A percentile compares a stretch with the other conserved stretches of the same genome.
phyloP scores from a whole-genome alignment of 2,797 vertebrate species.

The Bovichtus diacanthus region DNA sequence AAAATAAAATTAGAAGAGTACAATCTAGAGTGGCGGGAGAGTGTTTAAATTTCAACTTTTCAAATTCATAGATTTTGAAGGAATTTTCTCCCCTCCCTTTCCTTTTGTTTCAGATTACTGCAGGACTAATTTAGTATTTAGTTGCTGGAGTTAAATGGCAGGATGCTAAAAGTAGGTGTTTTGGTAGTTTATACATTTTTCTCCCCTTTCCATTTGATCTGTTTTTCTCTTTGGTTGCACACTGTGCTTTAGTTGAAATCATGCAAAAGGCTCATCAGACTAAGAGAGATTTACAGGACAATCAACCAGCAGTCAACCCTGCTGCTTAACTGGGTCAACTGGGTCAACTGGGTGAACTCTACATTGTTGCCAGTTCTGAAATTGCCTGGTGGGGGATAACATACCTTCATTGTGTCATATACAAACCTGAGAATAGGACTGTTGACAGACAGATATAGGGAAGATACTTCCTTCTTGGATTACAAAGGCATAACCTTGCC shows the following conservation, averaged over 20 bases:
- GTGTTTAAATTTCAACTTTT: background rate
- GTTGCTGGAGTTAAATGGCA: background rate
- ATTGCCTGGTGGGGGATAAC: background rate
- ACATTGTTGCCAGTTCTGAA: background rate
- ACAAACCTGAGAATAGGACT: background rate
- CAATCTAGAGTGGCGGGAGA: background rate
- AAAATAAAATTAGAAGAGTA: background rate
- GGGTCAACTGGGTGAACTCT: background rate
- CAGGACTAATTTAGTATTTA: background rate
- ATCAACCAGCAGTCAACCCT: background rate
- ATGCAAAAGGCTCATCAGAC: background rate
- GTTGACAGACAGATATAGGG: background rate
- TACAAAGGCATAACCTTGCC: background rate
- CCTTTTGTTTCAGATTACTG: background rate
- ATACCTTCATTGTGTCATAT: background rate
- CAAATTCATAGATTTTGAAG: background rate
- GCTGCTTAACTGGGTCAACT: too few species aligned
- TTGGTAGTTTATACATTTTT: background rate
- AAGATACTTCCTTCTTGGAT: background rate
- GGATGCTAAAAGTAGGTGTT: background rate
- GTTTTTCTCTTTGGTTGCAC: background rate
- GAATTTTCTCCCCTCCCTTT: background rate
- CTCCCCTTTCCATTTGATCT: background rate
- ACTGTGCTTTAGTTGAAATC: background rate
- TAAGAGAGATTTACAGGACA: background rate